A percentile compares a stretch with the other conserved stretches of the same genome.
phyloP scores from a whole-genome alignment of 1,140 invertebrate genomes.

The Ips typographus region DNA sequence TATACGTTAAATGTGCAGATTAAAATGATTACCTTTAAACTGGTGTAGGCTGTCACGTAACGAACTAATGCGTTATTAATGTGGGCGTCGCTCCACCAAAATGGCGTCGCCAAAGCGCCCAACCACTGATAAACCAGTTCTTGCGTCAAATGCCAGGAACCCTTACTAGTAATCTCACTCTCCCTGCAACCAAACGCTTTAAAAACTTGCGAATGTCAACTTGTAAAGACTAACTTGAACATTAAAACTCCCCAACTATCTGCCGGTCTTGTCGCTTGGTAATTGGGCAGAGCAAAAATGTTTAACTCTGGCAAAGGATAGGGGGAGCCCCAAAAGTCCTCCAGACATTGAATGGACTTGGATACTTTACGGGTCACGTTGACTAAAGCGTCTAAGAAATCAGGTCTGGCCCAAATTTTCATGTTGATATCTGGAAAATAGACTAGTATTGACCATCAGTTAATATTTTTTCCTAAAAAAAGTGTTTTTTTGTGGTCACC shows the following conservation, averaged over 20 bases:
- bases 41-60: constrained; percentile 68
- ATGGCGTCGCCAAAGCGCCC: constrained; percentile 69
- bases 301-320: constrained; percentile 77
- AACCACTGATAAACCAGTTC: constrained; percentile 76
- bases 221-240: constrained; percentile 63
- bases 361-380: constrained; percentile 65
- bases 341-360: constrained; percentile 65
- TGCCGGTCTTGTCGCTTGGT: constrained; percentile 66
- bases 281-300: constrained; percentile 81
- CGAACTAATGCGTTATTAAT: constrained; percentile 72
- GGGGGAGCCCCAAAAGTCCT: constrained; percentile 68
- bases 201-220: not conserved
- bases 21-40: constrained; percentile 58
- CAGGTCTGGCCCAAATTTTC: constrained; percentile 70
- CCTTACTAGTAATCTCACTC: constrained; percentile 63
- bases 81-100: constrained; percentile 69
- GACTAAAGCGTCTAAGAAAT: constrained; percentile 64
- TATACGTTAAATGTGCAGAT: too few species aligned
- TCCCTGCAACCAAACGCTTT: constrained; percentile 55
- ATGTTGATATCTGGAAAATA: constrained; percentile 43
- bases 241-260: constrained; percentile 77
- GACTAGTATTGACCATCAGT: constrained; percentile 4
- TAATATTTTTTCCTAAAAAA: not conserved
- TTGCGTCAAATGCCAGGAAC: constrained; percentile 63
- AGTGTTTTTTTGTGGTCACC: constrained; percentile 14